Base-by-base conservation (phyloP, 2,888 invertebrate genomes). In the Artemia sinica region DNA sequence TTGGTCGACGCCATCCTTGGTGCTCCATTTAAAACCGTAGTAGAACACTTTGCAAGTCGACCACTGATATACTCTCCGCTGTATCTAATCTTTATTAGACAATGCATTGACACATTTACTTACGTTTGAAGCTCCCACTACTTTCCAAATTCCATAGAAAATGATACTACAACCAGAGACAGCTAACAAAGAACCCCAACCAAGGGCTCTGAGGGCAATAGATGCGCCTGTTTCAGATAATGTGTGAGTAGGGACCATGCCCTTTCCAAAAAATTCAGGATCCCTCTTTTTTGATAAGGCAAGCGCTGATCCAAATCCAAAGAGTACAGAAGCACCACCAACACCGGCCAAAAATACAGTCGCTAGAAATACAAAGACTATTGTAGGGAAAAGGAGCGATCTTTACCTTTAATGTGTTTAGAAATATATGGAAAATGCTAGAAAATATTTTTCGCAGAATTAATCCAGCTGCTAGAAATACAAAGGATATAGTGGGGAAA, bases 121-220 rank as follows among this genome's bases (percentile, higher is more conserved):
- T 81, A 91, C 90, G 82, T 87, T 84, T 75, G 84, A 83, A 48
- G 91, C 92, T 69, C 92, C 93, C 63, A 91, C 86, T 13, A 91
- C 75, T 79, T 92, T 93, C 89, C 91, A 94, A 71, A 91, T 83
- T 12, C 86, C 84, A 78, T 86, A 91, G 76, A 87, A 89, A 68
- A 94, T 77, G 67, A 87, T 77, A 10, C 89, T 84, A 69, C 91
- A 89, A 0, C 93, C 93, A 51, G 87, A 80, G n/a, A 91, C 79
- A 0, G 94, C 91, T 78, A 89, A 92, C 0, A 92, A 72, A 0
- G 90, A 87, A 4, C 92, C 94, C 87, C 89, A 88, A 9, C 87
- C 88, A 0, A 95, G 80, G 0, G 95, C 95, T 76, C 89, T 82
- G 68, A 89, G 72, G 0, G 94, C 94, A 70, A 94, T 79, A 66